Evolutionary conservation across 2,797 vertebrate species (phyloP), one percentile per base, ranked within the genome.

Genomic region (Echiichthys vipera): DNA sequence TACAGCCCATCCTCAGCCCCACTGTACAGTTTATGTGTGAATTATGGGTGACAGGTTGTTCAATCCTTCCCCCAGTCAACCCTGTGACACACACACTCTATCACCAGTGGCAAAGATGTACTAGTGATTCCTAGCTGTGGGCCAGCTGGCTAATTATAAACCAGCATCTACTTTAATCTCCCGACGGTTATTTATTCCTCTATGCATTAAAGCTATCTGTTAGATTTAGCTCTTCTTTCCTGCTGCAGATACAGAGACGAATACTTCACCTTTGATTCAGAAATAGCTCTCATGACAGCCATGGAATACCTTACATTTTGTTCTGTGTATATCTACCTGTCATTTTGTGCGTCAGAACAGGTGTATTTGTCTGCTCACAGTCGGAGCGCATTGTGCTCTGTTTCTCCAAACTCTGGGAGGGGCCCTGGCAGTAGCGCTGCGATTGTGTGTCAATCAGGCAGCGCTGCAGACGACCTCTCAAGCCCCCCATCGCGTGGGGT

Each of bases 41-140:
- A 72, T 88, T 88, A 93, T 89, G 76, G 83, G 42, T 91, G 92
- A 89, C 88, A 88, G 86, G 85, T 92, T 91, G 85, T 58, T 85
- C 87, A 56, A 76, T 89, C 71, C 76, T 83, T 81, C 62, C 74
- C 75, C 63, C 55, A 54, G 83, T 88, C 89, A 86, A 80, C 74
- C 78, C 78, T 56, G 45, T 83, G 91, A 92, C 88, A 88, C 88
- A 58, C 80, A 72, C 78, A 86, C 81, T 93, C 74, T 43, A 91
- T 93, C 92, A 93, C 78, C 63, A 53, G 77, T 93, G 91, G 87
- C 89, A 94, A 84, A 93, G 90, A 93, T 90, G 84, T 91, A 93
- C 86, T 89, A 84, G 86, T 89, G 86, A 90, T 83, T 79, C 81
- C 84, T 85, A 53, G 73, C 91, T 85, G 74, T 87, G 71, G 88